Conservation (phyloP, 2,113 vertebrate genomes). For the Oenanthe melanoleuca region DNA sequence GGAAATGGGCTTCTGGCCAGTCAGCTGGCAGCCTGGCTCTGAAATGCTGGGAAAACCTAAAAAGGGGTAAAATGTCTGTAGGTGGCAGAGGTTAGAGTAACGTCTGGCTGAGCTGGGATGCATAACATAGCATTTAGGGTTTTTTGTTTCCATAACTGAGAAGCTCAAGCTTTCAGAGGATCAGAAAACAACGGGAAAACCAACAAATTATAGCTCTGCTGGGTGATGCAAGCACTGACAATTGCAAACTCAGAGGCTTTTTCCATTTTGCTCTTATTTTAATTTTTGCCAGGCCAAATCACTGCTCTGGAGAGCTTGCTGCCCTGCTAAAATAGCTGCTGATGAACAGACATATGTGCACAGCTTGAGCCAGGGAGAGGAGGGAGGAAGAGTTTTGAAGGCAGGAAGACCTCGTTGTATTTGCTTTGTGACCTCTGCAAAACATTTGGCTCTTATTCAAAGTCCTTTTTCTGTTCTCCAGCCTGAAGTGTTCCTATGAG, state of each 20-base stretch:
- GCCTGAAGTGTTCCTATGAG: constrained; percentile 4
- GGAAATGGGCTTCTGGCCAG: neutral
- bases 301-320: neutral
- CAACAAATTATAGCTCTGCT: constrained; percentile 11
- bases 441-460: constrained; percentile 21
- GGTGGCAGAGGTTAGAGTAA: neutral
- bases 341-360: neutral
- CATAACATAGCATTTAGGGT: neutral
- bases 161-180: neutral
- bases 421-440: constrained; percentile 46
- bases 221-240: constrained; percentile 8
- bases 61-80: neutral
- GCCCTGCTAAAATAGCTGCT: constrained; percentile 27
- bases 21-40: neutral
- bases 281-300: constrained; percentile 18
- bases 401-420: neutral
- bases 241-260: neutral
- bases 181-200: neutral
- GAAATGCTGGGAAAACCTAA: neutral
- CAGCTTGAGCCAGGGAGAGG: neutral
- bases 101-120: neutral
- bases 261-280: neutral
- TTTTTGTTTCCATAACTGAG: neutral
- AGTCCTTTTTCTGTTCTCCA: neutral
- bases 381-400: constrained; percentile 5